Evolutionary conservation across 1,140 invertebrate species (phyloP), one percentile per base, ranked within the genome.

Genomic region (Drosophila pallidifrons): DNA sequence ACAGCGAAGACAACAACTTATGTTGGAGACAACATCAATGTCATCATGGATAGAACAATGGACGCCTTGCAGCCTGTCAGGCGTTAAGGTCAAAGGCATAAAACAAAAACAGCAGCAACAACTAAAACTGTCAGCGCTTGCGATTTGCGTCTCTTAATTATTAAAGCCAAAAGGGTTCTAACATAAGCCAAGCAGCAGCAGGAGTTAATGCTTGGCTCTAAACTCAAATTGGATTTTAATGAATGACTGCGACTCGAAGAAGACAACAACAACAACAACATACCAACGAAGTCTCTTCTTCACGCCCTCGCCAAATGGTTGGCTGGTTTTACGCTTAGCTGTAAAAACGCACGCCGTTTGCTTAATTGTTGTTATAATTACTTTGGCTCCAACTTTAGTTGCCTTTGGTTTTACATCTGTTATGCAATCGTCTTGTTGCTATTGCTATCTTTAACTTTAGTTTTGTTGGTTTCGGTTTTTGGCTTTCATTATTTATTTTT

Each of bases 311-410:
- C 55, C 63, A 67, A 82, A 82, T 82, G 85, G 59, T 85, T 89
- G 70, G 81, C 71, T 88, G 83, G 46, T 52, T 54, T 85, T 79
- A 66, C 75, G 72, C 75, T 78, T 88, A 89, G 85, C 85, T 88
- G 83, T 87, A 87, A 87, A 88, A 88, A 89, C 85, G 85, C 85
- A 85, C 85, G 85, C 85, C 85, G 85, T 89, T 89, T 89, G 86
- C 85, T 89, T 89, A 89, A 89, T 89, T 89, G 85, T 90, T 89
- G 85, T 89, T 89, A 89, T 89, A 89, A 89, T 89, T 89, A 89
- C 81, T 85, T 64, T 64, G 70, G 67, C 75, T 81, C 69, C 51
- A 57, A 43, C 51, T 67, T 79, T 76, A 41, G 41, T 59, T 66
- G 55, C 35, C 35, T 64, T 41, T 45, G 59, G 54, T 55, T 73